Conservation (phyloP, 2,797 vertebrate genomes). For the Setipinna tenuifilis region DNA sequence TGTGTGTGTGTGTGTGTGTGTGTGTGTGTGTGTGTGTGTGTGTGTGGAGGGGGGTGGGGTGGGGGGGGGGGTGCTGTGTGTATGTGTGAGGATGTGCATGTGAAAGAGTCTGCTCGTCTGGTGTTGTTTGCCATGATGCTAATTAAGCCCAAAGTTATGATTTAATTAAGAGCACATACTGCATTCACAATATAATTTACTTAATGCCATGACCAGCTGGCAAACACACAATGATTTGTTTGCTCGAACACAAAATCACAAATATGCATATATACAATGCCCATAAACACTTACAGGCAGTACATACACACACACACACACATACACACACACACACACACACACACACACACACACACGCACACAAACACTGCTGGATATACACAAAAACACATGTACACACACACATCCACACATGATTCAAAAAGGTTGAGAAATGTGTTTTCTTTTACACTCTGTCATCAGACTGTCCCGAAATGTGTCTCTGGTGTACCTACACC, state of each 20-base stretch:
- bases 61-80: too few relatives aligned
- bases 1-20: background rate
- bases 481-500: background rate
- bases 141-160: conserved; percentile 67
- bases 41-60: too few relatives aligned
- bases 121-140: conserved; percentile 71
- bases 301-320: conserved; percentile 17
- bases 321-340: conserved; percentile 14
- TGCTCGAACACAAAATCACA: conserved; percentile 3
- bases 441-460: background rate
- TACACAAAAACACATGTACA: background rate
- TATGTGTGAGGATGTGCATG: background rate
- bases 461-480: background rate
- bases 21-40: background rate
- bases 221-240: background rate
- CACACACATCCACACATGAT: background rate
- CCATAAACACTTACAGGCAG: background rate
- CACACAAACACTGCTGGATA: conserved; percentile 1
- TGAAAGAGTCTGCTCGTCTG: conserved; percentile 19
- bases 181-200: conserved; percentile 21
- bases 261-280: background rate
- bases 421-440: background rate
- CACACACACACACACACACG: conserved; percentile 10
- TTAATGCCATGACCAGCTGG: background rate
- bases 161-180: conserved; percentile 69